Conservation (phyloP, 2,888 invertebrate genomes). For the Lasioglossum malachurum region DNA sequence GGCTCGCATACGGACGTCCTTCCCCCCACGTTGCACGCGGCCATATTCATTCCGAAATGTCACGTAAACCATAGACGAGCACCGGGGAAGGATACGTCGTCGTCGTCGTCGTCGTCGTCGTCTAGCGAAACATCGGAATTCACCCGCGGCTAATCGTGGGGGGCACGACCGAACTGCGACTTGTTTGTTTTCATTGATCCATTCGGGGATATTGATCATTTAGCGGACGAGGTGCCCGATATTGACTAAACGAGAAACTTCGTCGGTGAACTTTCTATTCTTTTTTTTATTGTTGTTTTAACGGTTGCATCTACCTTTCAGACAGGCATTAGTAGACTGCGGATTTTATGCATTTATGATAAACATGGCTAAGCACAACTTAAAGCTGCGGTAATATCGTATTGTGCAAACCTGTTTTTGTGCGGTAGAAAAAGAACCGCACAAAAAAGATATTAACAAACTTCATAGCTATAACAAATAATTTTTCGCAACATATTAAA, state of each 20-base stretch:
- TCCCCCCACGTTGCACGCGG: slow-evolving; percentile 54
- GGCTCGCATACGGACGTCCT: slow-evolving; percentile 56
- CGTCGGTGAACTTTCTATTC: too few species aligned
- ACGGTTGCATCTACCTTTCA: too few species aligned
- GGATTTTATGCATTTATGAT: too few species aligned
- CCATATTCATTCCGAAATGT: slow-evolving; percentile 80
- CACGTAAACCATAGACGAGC: slow-evolving; percentile 75
- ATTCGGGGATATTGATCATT: background rate
- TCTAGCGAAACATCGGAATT: slow-evolving; percentile 22
- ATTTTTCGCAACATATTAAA: too few species aligned
- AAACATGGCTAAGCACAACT: too few species aligned
- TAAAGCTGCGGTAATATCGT: too few species aligned
- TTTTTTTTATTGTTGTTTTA: too few species aligned
- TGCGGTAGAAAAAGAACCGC: too few species aligned
- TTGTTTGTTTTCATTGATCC: slow-evolving; percentile 20
- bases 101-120: background rate
- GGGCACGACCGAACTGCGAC: background rate
- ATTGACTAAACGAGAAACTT: background rate
- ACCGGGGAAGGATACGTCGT: slow-evolving; percentile 4
- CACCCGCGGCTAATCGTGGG: slow-evolving; percentile 20
- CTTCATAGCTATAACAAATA: too few species aligned
- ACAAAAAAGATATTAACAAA: too few species aligned
- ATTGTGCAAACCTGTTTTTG: too few species aligned
- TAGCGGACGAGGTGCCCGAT: background rate
- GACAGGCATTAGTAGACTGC: too few species aligned